A percentile compares a stretch with the other conserved stretches of the same genome.
Conservation (phyloP, 1,140 invertebrate genomes). For the Orchestia grillus region DNA sequence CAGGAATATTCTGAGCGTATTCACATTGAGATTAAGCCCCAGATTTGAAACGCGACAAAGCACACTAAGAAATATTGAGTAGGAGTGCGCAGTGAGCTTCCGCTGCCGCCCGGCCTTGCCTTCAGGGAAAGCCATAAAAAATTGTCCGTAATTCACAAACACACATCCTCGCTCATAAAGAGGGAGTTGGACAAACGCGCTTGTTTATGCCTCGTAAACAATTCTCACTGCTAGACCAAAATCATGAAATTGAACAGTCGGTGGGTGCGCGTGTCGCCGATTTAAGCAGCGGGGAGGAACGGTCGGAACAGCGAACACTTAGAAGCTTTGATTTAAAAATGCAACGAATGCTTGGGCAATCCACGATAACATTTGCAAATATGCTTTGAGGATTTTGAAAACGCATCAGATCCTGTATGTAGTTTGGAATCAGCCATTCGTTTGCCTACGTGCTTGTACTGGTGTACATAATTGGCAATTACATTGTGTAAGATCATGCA, state of each 20-base stretch:
- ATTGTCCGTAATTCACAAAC: background rate
- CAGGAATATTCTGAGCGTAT: background rate
- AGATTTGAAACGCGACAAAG: background rate
- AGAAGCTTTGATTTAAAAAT: background rate
- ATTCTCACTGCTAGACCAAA: background rate
- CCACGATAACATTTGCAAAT: background rate
- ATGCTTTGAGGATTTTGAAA: background rate
- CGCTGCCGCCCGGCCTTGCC: background rate
- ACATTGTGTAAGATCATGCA: too few relatives aligned
- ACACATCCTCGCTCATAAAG: background rate
- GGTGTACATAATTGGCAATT: too few relatives aligned
- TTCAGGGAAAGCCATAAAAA: background rate
- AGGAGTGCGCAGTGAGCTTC: background rate
- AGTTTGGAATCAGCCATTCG: too few relatives aligned
- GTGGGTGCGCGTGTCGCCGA: background rate
- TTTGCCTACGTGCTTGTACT: too few relatives aligned
- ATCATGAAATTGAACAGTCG: background rate
- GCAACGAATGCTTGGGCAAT: background rate
- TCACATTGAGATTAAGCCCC: background rate
- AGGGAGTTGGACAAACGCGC: background rate
- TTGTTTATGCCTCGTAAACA: constrained; percentile 1
- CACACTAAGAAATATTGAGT: background rate
- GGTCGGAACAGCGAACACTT: background rate
- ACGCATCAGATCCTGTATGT: background rate
- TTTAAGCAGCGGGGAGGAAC: background rate